Base-by-base conservation (phyloP, 2,888 invertebrate species). In the Tipula unca region DNA sequence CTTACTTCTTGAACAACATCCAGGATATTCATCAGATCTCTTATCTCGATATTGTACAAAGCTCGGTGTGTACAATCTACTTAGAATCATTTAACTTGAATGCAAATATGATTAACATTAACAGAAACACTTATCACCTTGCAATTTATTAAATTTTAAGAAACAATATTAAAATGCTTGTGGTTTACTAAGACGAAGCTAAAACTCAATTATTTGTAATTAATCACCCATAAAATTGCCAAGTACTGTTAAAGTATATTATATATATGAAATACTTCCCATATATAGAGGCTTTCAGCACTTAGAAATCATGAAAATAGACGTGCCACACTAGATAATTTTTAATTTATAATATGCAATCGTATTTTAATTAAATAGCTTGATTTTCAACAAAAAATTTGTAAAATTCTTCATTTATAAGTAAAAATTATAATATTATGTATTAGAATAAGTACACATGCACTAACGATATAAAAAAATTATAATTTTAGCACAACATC, bases 401-500 rank as follows among this genome's bases (percentile, higher is more conserved):
- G 0, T 39, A 39, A 39, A 69, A 69, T 69, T 69, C 10, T 25
- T 69, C 25, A 25, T 0, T 25, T 3, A 48, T 5, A 17, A 25
- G 69, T 32, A 32, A 32, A 32, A n/a, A n/a, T n/a, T 48, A 48
- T 39, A 39, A 10, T 48, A 17, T 17, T 25, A 10, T 6, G 25
- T 69, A 25, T 48, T n/a, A 54, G 14, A 69, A 69, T 69, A 20
- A 69, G 69, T 69, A 13, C 69, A 69, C 69, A 25, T 69, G 69
- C 3, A 69, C 69, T 69, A 69, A 10, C 25, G 25, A 69, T 69
- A 69, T 17, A 48, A 17, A 54, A 69, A 69, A 69, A 69, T 48
- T 69, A 69, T 69, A 69, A 69, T 69, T 69, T 69, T 69, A 69
- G 69, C 69, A 69, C 69, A 69, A 69, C 20, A 69, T 69, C 69